Evolutionary conservation across 2,113 vertebrate genomes (phyloP).

Genomic region (Carettochelys insculpta): DNA sequence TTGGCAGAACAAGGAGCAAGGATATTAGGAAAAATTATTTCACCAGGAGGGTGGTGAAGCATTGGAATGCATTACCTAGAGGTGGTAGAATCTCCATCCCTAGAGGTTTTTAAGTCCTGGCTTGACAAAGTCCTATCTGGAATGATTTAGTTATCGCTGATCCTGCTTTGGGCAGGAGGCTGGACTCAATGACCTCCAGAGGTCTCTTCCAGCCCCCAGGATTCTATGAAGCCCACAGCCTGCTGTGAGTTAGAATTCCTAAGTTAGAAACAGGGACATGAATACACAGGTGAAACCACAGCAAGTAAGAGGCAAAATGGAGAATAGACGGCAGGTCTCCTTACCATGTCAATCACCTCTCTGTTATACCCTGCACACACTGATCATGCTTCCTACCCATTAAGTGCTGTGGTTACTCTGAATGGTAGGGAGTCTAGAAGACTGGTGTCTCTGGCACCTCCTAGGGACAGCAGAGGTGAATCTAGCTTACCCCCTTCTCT

Average conservation of each 20-base stretch:
- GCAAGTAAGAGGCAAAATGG: background rate
- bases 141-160: no score
- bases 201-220: no score
- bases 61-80: no score
- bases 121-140: no score
- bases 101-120: no score
- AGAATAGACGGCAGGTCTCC: background rate
- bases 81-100: no score
- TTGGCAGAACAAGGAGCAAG: no score
- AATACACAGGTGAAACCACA: background rate
- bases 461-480: background rate
- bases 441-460: background rate
- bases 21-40: no score
- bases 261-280: background rate
- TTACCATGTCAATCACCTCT: background rate
- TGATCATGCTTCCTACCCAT: background rate
- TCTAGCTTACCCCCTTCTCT: background rate
- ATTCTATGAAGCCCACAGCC: no score
- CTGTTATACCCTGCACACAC: background rate
- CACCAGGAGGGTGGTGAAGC: no score
- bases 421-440: background rate
- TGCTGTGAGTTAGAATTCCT: background rate
- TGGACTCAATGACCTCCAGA: no score
- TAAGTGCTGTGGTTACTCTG: background rate
- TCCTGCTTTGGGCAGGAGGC: no score